Evolutionary conservation across 2,113 vertebrate species (phyloP).

Genomic region (Passer domesticus): DNA sequence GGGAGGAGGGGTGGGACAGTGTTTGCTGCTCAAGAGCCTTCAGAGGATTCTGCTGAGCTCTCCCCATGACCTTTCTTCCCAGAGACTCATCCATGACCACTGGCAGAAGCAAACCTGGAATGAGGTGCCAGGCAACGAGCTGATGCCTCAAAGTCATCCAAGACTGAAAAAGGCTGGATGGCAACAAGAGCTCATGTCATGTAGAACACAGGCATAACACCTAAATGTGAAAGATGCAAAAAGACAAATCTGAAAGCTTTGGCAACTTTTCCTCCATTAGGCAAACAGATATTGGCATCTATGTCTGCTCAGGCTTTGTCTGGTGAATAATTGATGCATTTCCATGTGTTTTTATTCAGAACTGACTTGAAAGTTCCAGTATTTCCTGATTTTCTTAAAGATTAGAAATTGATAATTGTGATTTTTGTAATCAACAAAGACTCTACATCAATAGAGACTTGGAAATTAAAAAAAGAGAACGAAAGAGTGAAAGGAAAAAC

Average conservation of each 20-base stretch:
- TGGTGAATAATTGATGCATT: conserved; percentile 66
- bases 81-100: not conserved
- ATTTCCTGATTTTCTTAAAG: not conserved
- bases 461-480: not conserved
- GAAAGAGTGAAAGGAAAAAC: not conserved
- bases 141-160: not conserved
- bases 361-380: conserved; percentile 47
- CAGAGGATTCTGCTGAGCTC: not conserved
- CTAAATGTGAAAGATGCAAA: not conserved
- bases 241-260: conserved; percentile 12
- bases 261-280: not conserved
- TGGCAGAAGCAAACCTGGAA: not conserved
- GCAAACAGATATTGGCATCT: conserved; percentile 55
- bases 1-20: not conserved
- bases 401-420: conserved; percentile 26
- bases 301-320: conserved; percentile 56
- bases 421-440: conserved; percentile 45
- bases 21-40: not conserved
- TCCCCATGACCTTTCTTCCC: not conserved
- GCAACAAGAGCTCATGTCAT: not conserved
- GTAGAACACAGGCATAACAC: not conserved
- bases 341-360: conserved; percentile 61
- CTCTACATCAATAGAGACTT: not conserved
- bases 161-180: not conserved
- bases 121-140: not conserved